Base-by-base conservation (phyloP, 2,888 invertebrate genomes). In the Scaptomyza tumidula region DNA sequence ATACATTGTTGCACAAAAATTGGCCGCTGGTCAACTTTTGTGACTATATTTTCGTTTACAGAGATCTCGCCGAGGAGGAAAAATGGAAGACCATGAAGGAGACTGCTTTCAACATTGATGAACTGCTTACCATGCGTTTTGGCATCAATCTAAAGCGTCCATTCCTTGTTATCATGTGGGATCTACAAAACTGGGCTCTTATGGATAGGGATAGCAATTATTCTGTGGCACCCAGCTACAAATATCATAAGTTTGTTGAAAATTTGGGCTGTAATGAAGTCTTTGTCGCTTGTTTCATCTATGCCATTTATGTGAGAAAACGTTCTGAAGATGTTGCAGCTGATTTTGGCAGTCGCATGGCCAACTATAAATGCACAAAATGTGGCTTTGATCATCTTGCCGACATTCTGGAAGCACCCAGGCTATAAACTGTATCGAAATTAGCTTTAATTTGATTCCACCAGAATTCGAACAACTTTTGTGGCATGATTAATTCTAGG, bases 211-310 rank as follows among this genome's bases (percentile, higher is more conserved):
- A 90, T 19, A 91, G 92, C 6, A 80, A 86, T 6, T 68, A 90
- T 88, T 56, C 88, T 90, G 50, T 91, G 84, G 91, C 93, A 33
- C 91, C 93, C 29, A 93, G 94, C 3, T 93, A 92, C 75, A 92
- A 93, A 11, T 94, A 94, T 0, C 73, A 83, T 0, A 90, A 91
- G 64, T 90, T 95, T 1, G 91, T 94, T 0, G 95, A 95, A 78
- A 94, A 94, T 0, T 90, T 95, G 1, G 95, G 95, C 5, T 95
- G 95, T 10, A 95, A 95, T 0, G 95, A 95, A 78, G 95, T 95
- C 0, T 95, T 95, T 82, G 93, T 93, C 50, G 95, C 94, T 1
- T 93, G 93, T 1, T 92, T 93, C 13, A 93, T 96, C 43, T 93
- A 93, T 75, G 93, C 93, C 48, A 85, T 94, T 14, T 91, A 92